Evolutionary conservation across 2,797 vertebrate species (phyloP), one percentile per base, ranked within the genome.

Genomic region (Ispidina lecontei): DNA sequence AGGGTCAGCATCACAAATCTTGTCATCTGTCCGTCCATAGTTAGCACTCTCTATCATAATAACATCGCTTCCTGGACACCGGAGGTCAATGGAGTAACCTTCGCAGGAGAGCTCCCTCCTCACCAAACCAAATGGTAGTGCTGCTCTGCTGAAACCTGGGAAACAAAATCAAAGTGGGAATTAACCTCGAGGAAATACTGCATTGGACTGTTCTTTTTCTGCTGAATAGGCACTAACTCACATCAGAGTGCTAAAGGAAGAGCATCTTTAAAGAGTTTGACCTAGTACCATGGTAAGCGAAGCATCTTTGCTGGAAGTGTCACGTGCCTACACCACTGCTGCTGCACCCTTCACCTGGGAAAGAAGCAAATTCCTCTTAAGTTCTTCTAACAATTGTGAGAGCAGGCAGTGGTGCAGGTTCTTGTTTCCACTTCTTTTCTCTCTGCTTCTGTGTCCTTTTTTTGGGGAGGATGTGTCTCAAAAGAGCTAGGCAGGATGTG

Each of bases 21-120:
- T 99, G 98, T 99, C 99, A 26, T 99, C 99, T 28, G 99, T 99
- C 85, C 99, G 98, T 87, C 99, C 99, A 39, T 99, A 99, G 98
- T 99, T 99, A 79, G 99, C 99, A 3, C 98, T 99, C 96, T 99
- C 99, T 29, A 99, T 99, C 99, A 99, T 99, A 95, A 99, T 99
- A 96, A 99, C 99, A 96, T 99, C 99, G 97, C 99, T 99, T 97
- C 99, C 99, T 12, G 99, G 99, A 97, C 99, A 99, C 35, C 99
- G 98, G 87, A 99, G 98, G 97, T 99, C 99, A 85, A 99, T 99
- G 93, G 99, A 99, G 96, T 99, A 99, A 95, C 99, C 99, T 97
- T 99, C 99, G 16, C 99, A 99, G 85, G 99, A 99, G 80, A 99
- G 98, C 97, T 99, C 99, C 97, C 99, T 97, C 94, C 99, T 98